Evolutionary conservation across 2,888 invertebrate genomes (phyloP).

Genomic region (Agrotis ipsilon): DNA sequence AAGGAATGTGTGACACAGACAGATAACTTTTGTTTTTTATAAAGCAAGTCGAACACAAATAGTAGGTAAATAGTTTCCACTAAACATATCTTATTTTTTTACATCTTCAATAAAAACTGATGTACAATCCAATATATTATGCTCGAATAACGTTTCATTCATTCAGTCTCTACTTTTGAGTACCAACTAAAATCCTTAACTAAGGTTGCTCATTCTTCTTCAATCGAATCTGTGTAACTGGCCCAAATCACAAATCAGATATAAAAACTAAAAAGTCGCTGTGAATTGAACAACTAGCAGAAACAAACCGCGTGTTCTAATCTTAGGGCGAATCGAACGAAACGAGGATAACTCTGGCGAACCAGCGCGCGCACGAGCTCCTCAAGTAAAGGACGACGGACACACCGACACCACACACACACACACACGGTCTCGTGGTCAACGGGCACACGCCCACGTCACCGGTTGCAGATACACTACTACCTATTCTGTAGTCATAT

Average conservation of each 20-base stretch:
- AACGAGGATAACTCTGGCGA: slow-evolving; percentile 98
- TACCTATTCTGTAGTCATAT: slow-evolving; percentile 20
- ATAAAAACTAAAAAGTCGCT: slow-evolving; percentile 73
- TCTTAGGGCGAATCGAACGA: slow-evolving; percentile 96
- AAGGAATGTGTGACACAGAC: no score
- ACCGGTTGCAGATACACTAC: slow-evolving; percentile 69
- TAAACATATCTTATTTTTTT: no score
- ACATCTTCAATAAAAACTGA: no score
- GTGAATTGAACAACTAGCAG: slow-evolving; percentile 75
- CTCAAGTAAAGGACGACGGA: slow-evolving; percentile 94
- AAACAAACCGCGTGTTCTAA: slow-evolving; percentile 84
- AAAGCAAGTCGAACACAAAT: no score
- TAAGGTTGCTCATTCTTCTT: slow-evolving; percentile 43
- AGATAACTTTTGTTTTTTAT: no score
- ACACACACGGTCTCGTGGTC: slow-evolving; percentile 86
- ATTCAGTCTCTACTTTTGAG: no score
- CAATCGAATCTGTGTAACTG: slow-evolving; percentile 34
- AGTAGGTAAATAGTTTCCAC: no score
- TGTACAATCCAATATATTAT: no score
- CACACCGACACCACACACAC: slow-evolving; percentile 71
- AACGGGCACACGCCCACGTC: slow-evolving; percentile 50
- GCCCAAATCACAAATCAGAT: slow-evolving; percentile 37
- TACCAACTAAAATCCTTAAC: neutral
- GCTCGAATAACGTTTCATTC: no score
- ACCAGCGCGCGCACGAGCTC: slow-evolving; percentile 98